A percentile compares a stretch with the other conserved stretches of the same genome.
These are phyloP conservation scores for Zygothrica quintamaculata DNA, from an alignment of 2,888 invertebrate genomes.

Conservation along the genomic window DNA sequence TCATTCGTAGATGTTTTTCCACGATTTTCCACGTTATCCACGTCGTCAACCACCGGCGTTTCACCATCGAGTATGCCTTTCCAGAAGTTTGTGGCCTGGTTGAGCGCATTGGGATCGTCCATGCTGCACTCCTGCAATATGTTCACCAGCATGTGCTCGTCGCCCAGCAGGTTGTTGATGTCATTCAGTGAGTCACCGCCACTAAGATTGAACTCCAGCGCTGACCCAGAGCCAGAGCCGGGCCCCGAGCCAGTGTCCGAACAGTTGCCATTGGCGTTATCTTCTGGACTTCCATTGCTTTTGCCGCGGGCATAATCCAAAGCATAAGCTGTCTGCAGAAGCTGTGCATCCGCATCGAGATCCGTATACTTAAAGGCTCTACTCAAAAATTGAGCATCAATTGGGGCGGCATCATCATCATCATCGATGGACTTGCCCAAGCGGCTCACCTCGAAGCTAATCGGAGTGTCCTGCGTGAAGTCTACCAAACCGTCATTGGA, in stretches of 20 bases:
- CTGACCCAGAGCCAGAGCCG: slow-evolving; percentile 66
- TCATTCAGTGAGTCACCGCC: slow-evolving; percentile 84
- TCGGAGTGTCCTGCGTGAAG: slow-evolving; percentile 83
- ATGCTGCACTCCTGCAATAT: slow-evolving; percentile 84
- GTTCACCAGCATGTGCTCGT: slow-evolving; percentile 84
- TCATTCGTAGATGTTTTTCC: slow-evolving; percentile 74
- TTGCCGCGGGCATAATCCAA: slow-evolving; percentile 71
- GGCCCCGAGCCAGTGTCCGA: slow-evolving; percentile 72
- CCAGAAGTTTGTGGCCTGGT: slow-evolving; percentile 84
- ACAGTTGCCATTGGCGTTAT: slow-evolving; percentile 56
- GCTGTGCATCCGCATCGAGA: slow-evolving; percentile 81
- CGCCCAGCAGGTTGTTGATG: slow-evolving; percentile 83
- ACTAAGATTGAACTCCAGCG: slow-evolving; percentile 83
- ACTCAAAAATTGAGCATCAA: slow-evolving; percentile 74
- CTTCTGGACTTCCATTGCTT: slow-evolving; percentile 70
- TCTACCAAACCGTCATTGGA: slow-evolving; percentile 65
- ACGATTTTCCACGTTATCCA: slow-evolving; percentile 73
- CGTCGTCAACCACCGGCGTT: slow-evolving; percentile 79
- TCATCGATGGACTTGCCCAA: slow-evolving; percentile 53
- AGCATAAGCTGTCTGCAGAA: slow-evolving; percentile 76
- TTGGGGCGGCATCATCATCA: slow-evolving; percentile 7
- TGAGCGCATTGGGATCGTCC: slow-evolving; percentile 84
- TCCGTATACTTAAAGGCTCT: slow-evolving; percentile 83
- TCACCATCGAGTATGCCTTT: slow-evolving; percentile 84
- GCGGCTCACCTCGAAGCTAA: slow-evolving; percentile 81